Percentiles rank a stretch among this genome's conserved stretches.
Conservation (phyloP, 2,797 vertebrate genomes). For the Cossypha niveicapilla region DNA sequence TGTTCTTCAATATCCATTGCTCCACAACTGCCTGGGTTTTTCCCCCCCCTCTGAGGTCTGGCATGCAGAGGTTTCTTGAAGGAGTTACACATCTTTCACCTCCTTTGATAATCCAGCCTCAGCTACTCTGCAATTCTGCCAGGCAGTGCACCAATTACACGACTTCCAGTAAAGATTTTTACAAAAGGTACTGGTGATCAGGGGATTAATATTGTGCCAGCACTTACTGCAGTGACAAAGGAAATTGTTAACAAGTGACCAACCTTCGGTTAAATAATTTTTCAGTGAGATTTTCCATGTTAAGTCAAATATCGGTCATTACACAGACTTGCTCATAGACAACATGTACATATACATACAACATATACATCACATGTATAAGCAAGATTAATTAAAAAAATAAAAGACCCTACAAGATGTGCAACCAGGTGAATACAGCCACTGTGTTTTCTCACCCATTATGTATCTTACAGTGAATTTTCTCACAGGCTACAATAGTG, state of each 20-base stretch:
- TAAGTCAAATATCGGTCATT: neutral
- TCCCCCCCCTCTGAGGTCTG: accelerated
- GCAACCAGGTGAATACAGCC: slow-evolving; percentile 46
- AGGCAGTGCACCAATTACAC: accelerated
- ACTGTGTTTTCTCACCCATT: slow-evolving; percentile 44
- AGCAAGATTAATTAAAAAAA: neutral
- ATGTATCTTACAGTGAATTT: slow-evolving; percentile 4
- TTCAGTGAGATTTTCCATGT: neutral
- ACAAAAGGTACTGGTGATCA: neutral
- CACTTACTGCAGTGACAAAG: neutral
- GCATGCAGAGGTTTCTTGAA: neutral
- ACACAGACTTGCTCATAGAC: neutral
- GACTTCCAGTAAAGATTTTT: neutral
- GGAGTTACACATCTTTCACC: accelerated
- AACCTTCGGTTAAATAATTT: neutral
- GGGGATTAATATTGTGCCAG: neutral
- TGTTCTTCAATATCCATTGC: accelerated
- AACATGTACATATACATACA: neutral
- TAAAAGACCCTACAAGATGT: slow-evolving; percentile 27
- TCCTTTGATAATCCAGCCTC: neutral
- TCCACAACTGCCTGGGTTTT: neutral
- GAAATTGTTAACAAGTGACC: neutral
- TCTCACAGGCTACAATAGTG: slow-evolving; percentile 66
- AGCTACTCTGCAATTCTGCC: neutral
- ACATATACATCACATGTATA: neutral